Evolutionary conservation across 2,888 invertebrate genomes (phyloP).

Genomic region (Leucania comma): DNA sequence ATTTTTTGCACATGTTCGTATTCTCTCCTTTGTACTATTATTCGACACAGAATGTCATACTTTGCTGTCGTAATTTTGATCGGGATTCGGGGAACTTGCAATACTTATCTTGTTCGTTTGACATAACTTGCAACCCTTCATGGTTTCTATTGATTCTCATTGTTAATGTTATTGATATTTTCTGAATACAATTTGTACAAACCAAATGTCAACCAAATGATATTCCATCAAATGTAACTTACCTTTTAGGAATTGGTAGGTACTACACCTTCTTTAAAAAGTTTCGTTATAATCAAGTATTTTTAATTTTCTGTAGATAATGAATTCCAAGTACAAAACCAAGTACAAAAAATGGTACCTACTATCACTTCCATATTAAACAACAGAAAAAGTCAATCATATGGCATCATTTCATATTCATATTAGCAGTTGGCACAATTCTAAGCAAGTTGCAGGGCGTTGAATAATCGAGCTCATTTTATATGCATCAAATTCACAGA

Average conservation of each 20-base stretch:
- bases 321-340: too few species aligned
- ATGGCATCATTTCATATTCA: conserved; percentile 82
- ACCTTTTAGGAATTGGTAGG: not conserved
- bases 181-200: conserved; percentile 13
- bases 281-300: not conserved
- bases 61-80: conserved; percentile 77
- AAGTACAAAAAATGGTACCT: too few species aligned
- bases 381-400: conserved; percentile 70
- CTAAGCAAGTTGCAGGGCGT: conserved; percentile 81
- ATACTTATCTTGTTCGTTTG: conserved; percentile 57
- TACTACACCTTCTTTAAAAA: not conserved
- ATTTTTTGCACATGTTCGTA: conserved; percentile 91
- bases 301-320: not conserved
- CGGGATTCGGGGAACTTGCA: conserved; percentile 71
- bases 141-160: conserved; percentile 31
- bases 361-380: conserved; percentile 1
- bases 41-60: conserved; percentile 89
- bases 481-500: conserved; percentile 90
- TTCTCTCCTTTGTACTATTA: conserved; percentile 84
- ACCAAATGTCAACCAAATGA: not conserved
- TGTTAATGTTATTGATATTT: conserved; percentile 27
- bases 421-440: conserved; percentile 75
- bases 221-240: too few species aligned
- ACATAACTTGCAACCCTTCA: conserved; percentile 51
- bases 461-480: conserved; percentile 89